Evolutionary conservation across 2,888 invertebrate species (phyloP), one percentile per base, ranked within the genome.

Genomic region (Tupiocoris notatus): DNA sequence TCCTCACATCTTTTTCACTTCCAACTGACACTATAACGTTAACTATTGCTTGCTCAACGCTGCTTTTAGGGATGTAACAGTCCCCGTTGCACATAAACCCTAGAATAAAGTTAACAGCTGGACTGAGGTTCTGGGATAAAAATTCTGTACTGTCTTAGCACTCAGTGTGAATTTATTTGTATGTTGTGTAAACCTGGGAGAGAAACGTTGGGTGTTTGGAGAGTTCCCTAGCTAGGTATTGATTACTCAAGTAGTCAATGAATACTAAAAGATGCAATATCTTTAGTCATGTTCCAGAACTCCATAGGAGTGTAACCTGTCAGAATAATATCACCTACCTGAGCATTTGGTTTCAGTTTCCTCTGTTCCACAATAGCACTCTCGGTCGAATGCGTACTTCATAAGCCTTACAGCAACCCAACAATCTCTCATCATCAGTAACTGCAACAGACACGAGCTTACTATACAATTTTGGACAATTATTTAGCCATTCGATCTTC

Each of bases 51-150:
- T 89, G 86, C 21, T 90, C 86, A 56, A 90, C 86, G 79, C 79
- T 79, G 39, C 78, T 79, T 21, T 59, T 64, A 12, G 79, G 79
- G n/a, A 80, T 57, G 57, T 79, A 77, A 73, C 81, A 81, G 63
- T 90, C 90, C 2, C 88, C 88, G 0, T 89, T 87, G 80, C 93
- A 93, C 18, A 93, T 83, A 80, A 93, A 92, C 0, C 90, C 86
- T 73, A 17, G 7, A 59, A 56, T 17, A 63, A 12, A 63, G 9
- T 9, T 12, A 59, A 59, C 7, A 86, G 80, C n/a, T n/a, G n/a
- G n/a, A n/a, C n/a, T n/a, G n/a, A 17, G 2, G 59, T 17, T 17
- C 16, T 12, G 23, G 21, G n/a, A n/a, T n/a, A n/a, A n/a, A 65
- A 7, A 65, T 16, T 65, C 9, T 39, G 9, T 16, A n/a, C n/a